Evolutionary conservation across 2,113 vertebrate species (phyloP).

Genomic region (Gopherus evgoodei): DNA sequence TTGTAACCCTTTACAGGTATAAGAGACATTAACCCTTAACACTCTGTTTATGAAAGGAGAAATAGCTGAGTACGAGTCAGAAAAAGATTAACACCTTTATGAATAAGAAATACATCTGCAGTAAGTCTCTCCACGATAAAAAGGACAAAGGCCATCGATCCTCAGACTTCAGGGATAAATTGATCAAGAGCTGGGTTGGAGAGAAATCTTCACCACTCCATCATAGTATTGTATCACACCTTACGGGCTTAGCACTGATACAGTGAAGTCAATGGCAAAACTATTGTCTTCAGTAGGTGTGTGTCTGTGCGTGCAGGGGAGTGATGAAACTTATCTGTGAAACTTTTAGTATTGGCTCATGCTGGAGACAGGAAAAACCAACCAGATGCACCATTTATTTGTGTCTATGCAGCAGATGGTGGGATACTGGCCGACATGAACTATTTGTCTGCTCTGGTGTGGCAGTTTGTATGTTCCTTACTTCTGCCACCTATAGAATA

Average conservation of each 20-base stretch:
- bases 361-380: not conserved
- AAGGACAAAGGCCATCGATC: not conserved
- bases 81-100: not conserved
- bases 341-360: not conserved
- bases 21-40: too few relatives aligned
- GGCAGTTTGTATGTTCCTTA: not conserved
- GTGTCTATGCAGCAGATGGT: not conserved
- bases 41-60: too few relatives aligned
- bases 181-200: constrained; percentile 15
- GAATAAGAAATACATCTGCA: not conserved
- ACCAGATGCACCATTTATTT: not conserved
- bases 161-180: not conserved
- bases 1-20: too few relatives aligned
- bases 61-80: not conserved
- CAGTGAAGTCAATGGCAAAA: not conserved
- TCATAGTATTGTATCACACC: not conserved
- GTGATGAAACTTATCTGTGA: not conserved
- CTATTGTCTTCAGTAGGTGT: not conserved
- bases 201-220: not conserved
- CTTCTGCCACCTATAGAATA: not conserved
- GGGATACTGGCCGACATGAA: not conserved
- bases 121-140: not conserved
- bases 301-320: not conserved
- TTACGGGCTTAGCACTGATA: not conserved
- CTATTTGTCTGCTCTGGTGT: not conserved